phyloP scores from a whole-genome alignment of 2,888 invertebrate species.

The Amphipoea oculea region DNA sequence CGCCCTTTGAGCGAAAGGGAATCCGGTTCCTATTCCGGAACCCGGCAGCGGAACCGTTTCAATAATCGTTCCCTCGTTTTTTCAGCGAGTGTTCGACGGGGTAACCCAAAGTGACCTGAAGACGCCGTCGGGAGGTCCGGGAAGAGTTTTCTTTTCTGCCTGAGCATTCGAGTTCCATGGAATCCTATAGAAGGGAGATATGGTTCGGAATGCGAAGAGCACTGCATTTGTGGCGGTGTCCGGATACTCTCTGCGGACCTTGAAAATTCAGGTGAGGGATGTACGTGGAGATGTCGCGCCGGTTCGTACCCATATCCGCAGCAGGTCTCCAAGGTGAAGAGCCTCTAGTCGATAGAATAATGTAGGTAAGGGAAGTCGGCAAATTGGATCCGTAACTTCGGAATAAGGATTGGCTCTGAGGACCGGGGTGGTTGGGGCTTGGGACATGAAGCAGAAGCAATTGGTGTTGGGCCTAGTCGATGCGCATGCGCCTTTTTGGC shows the following conservation, averaged over 20 bases:
- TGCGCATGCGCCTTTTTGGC: conserved; percentile 35
- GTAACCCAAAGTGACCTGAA: conserved; percentile 81
- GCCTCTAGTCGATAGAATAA: conserved; percentile 87
- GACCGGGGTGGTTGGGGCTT: conserved; percentile 61
- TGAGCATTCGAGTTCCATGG: conserved; percentile 86
- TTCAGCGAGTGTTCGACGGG: conserved; percentile 72
- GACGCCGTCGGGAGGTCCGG: conserved; percentile 91
- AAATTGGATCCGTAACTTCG: conserved; percentile 92
- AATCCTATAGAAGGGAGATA: conserved; percentile 89
- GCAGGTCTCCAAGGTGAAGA: conserved; percentile 92
- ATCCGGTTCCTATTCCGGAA: conserved; percentile 91
- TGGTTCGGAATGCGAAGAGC: conserved; percentile 85
- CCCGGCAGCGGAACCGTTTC: conserved; percentile 89
- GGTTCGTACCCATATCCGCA: conserved; percentile 93
- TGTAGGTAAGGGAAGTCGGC: conserved; percentile 93
- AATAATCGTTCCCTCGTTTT: conserved; percentile 81
- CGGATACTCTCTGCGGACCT: conserved; percentile 78
- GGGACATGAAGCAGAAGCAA: conserved; percentile 15
- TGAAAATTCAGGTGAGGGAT: conserved; percentile 80
- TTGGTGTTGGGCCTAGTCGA: background rate
- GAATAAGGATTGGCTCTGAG: conserved; percentile 93
- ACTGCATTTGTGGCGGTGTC: conserved; percentile 74
- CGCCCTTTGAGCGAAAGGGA: conserved; percentile 88
- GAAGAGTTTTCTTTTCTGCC: conserved; percentile 70
- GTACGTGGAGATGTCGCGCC: conserved; percentile 79